Evolutionary conservation across 1,140 invertebrate species (phyloP).

Genomic region (Pseudoatta argentina): DNA sequence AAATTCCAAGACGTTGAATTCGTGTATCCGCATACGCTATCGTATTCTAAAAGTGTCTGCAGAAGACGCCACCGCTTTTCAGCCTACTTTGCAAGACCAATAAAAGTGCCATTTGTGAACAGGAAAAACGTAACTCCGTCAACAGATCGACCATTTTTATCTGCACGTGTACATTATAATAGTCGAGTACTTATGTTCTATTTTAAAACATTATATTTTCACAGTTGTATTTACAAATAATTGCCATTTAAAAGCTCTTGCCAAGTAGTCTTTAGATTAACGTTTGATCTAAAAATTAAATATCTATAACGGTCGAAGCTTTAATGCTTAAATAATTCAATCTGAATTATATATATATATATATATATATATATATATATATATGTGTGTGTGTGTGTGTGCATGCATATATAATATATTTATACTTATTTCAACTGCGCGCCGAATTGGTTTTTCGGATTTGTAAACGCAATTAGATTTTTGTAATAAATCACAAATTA

Average conservation of each 20-base stretch:
- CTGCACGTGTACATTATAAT: background rate
- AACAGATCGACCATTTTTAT: conserved; percentile 8
- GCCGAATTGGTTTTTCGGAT: too few relatives aligned
- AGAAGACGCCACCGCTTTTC: conserved; percentile 31
- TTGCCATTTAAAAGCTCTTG: background rate
- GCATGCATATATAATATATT: too few relatives aligned
- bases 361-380: too few relatives aligned
- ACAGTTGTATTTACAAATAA: background rate
- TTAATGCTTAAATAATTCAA: too few relatives aligned
- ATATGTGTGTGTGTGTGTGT: too few relatives aligned
- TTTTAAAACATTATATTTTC: background rate
- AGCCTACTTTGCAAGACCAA: conserved; percentile 65
- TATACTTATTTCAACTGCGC: too few relatives aligned
- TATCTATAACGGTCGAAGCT: too few relatives aligned
- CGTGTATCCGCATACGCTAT: conserved; percentile 44
- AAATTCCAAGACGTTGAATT: conserved; percentile 62
- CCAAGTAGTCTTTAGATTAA: background rate
- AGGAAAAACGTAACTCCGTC: conserved; percentile 10
- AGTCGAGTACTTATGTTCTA: background rate
- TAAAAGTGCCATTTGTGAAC: conserved; percentile 40
- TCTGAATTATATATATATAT: too few relatives aligned
- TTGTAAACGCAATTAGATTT: too few relatives aligned
- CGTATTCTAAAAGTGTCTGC: conserved; percentile 63
- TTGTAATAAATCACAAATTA: too few relatives aligned
- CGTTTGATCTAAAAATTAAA: background rate